These are phyloP conservation scores for Pedicia rivosa DNA, from an alignment of 2,888 invertebrate species.

Conservation along the genomic window DNA sequence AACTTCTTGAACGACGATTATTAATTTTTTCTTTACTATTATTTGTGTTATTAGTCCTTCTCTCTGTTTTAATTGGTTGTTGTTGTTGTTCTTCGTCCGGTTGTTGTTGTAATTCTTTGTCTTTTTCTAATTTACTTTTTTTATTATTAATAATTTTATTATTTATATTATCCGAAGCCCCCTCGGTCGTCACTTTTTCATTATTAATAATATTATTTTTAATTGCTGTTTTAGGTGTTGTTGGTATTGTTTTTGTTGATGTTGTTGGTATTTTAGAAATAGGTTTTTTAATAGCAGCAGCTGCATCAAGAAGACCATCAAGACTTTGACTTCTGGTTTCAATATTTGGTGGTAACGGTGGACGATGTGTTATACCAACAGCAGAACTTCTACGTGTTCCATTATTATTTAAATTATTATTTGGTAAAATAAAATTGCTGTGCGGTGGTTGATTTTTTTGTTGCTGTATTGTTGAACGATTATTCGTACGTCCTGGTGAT, in stretches of 20 bases:
- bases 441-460: constrained; percentile 17
- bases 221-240: constrained; percentile 17
- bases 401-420: constrained; percentile 1
- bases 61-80: constrained; percentile 7
- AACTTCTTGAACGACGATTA: constrained; percentile 41
- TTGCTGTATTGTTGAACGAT: constrained; percentile 12
- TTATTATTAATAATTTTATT: background rate
- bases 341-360: constrained; percentile 23
- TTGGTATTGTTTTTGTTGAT: constrained; percentile 13
- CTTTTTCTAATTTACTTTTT: constrained; percentile 11
- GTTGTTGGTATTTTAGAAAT: constrained; percentile 16
- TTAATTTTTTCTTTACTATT: constrained; percentile 13
- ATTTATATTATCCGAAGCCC: constrained; percentile 7
- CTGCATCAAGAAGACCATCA: constrained; percentile 39
- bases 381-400: constrained; percentile 24
- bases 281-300: background rate
- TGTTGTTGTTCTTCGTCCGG: constrained; percentile 3
- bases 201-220: constrained; percentile 4
- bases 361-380: constrained; percentile 25
- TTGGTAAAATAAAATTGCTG: background rate
- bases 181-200: constrained; percentile 8
- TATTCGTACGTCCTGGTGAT: constrained; percentile 17
- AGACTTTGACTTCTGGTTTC: constrained; percentile 41
- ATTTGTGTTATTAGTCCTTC: constrained; percentile 22
- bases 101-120: constrained; percentile 12